Percentiles rank a stretch among this genome's conserved stretches.
Evolutionary conservation across 2,113 vertebrate species (phyloP).

Genomic region (Phylloscopus whistleri): DNA sequence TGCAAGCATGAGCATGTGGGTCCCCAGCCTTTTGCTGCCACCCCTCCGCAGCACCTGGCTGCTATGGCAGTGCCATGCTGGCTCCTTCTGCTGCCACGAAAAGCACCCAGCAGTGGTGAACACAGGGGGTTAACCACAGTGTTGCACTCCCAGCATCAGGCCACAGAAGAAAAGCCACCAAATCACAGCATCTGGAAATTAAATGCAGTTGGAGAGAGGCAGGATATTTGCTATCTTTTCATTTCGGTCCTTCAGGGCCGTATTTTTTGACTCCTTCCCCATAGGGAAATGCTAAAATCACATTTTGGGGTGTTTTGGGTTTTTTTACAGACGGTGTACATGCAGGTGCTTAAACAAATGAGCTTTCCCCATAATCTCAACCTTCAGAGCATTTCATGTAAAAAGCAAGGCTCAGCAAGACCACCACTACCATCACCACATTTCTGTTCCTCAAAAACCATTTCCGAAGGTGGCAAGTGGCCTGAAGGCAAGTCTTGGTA

Average conservation of each 20-base stretch:
- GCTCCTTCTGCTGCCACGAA: neutral
- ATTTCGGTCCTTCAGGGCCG: neutral
- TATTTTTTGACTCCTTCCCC: neutral
- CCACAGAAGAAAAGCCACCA: neutral
- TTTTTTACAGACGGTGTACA: neutral
- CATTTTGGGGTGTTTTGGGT: neutral
- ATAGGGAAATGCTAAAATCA: neutral
- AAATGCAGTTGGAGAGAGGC: neutral
- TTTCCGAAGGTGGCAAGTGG: neutral
- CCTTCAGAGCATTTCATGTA: neutral
- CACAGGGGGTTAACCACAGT: neutral
- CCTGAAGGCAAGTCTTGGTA: neutral
- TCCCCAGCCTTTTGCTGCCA: neutral
- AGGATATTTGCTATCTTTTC: neutral
- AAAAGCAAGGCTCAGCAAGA: neutral
- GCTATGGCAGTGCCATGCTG: neutral
- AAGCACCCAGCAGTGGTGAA: neutral
- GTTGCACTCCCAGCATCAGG: neutral
- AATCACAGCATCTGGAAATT: neutral
- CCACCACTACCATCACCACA: neutral
- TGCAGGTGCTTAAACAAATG: neutral
- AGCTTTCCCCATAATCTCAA: neutral
- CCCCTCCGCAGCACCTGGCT: neutral
- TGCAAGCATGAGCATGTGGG: fast-evolving
- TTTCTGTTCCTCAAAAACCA: neutral